A percentile compares a stretch with the other conserved stretches of the same genome.
Evolutionary conservation across 2,113 vertebrate genomes (phyloP).

Genomic region (Charina bottae): DNA sequence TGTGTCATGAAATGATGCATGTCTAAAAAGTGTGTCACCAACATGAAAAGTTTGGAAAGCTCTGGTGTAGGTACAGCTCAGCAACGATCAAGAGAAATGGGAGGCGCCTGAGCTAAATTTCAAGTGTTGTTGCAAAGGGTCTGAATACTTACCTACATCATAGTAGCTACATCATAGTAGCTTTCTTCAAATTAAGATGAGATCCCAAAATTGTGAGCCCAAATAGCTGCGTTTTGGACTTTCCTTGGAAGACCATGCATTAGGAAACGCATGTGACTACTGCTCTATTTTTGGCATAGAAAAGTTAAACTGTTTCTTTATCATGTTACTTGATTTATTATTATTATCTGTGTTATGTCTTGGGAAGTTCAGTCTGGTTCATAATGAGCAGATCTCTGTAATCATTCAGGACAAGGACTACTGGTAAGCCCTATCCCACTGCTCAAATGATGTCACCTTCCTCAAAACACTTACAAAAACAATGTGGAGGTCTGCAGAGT

Average conservation of each 20-base stretch:
- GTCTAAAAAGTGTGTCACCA: too few relatives aligned
- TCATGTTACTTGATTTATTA: not conserved
- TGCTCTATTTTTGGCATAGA: not conserved
- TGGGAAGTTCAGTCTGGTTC: not conserved
- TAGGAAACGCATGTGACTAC: not conserved
- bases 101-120: too few relatives aligned
- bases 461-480: not conserved
- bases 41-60: too few relatives aligned
- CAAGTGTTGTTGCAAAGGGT: too few relatives aligned
- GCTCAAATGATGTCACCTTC: not conserved
- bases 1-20: too few relatives aligned
- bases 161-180: not conserved
- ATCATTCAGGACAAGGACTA: not conserved
- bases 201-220: not conserved
- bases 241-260: not conserved
- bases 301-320: not conserved
- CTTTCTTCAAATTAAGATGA: not conserved
- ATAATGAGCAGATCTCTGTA: not conserved
- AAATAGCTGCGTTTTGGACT: not conserved
- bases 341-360: not conserved
- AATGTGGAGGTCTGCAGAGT: not conserved
- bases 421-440: not conserved
- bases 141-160: too few relatives aligned
- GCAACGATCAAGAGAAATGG: too few relatives aligned
- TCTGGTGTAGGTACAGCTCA: too few relatives aligned